Evolutionary conservation across 1,140 invertebrate species (phyloP).

Genomic region (Andrena cerasifolii): DNA sequence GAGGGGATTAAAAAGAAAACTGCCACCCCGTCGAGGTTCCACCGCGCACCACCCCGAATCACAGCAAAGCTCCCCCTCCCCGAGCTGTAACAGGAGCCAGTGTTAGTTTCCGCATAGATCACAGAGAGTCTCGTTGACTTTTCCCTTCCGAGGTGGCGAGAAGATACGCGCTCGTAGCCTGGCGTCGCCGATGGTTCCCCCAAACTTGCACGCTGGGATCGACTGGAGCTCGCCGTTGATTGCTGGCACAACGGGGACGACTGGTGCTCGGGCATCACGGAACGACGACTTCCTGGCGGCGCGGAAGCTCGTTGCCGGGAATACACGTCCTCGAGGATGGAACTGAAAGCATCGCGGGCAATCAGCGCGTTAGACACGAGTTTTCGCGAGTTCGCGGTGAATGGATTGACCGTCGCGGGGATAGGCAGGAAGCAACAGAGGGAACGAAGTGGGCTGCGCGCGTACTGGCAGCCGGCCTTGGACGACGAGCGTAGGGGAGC

Average conservation of each 20-base stretch:
- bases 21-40: background rate
- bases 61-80: background rate
- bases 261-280: background rate
- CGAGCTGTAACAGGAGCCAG: background rate
- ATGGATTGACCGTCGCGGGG: slow-evolving; percentile 52
- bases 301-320: slow-evolving; percentile 43
- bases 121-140: too few relatives aligned
- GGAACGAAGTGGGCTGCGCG: slow-evolving; percentile 46
- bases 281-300: slow-evolving; percentile 34
- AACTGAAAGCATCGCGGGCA: slow-evolving; percentile 58
- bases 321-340: slow-evolving; percentile 67
- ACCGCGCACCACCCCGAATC: background rate
- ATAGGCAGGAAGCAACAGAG: slow-evolving; percentile 43
- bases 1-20: background rate
- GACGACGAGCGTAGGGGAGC: background rate
- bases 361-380: slow-evolving; percentile 55
- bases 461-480: slow-evolving; percentile 30
- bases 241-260: slow-evolving; percentile 32
- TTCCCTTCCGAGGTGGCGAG: slow-evolving; percentile 14
- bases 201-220: slow-evolving; percentile 29
- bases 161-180: slow-evolving; percentile 6
- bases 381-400: slow-evolving; percentile 42
- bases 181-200: slow-evolving; percentile 60
- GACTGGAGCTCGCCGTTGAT: slow-evolving; percentile 56
- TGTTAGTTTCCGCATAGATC: background rate